Conservation (phyloP, 1,140 invertebrate genomes). For the Macrocentrus cingulum region DNA sequence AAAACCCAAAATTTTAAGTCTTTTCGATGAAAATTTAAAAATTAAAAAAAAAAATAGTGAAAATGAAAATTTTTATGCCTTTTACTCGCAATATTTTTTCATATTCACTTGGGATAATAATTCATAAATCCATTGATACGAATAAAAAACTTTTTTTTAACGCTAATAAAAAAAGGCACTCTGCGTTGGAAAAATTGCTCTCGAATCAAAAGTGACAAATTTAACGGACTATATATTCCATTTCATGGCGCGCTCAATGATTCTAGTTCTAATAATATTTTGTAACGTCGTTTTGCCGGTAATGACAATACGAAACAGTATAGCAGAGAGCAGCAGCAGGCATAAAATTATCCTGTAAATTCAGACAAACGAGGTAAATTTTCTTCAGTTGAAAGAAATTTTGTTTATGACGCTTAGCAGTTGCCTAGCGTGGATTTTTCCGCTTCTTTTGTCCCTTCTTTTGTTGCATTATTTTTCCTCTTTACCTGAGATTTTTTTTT, state of each 20-base stretch:
- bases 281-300: not conserved
- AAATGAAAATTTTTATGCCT: too few relatives aligned
- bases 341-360: slow-evolving; percentile 21
- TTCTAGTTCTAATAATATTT: not conserved
- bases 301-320: slow-evolving; percentile 10
- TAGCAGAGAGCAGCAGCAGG: not conserved
- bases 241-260: not conserved
- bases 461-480: slow-evolving; percentile 16
- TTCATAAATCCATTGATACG: too few relatives aligned
- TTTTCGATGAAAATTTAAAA: too few relatives aligned
- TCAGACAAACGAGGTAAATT: slow-evolving; percentile 20
- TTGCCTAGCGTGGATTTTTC: slow-evolving; percentile 5
- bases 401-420: slow-evolving; percentile 22
- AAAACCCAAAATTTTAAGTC: too few relatives aligned
- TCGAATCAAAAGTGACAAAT: too few relatives aligned
- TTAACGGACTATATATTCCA: too few relatives aligned
- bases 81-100: too few relatives aligned
- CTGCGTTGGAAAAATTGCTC: too few relatives aligned
- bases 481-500: not conserved
- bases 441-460: slow-evolving; percentile 9
- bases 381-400: slow-evolving; percentile 18
- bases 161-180: too few relatives aligned
- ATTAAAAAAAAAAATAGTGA: too few relatives aligned
- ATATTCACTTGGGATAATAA: too few relatives aligned
- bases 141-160: too few relatives aligned